phyloP scores from a whole-genome alignment of 1,140 invertebrate genomes.

The Hylaeus anthracinus region DNA sequence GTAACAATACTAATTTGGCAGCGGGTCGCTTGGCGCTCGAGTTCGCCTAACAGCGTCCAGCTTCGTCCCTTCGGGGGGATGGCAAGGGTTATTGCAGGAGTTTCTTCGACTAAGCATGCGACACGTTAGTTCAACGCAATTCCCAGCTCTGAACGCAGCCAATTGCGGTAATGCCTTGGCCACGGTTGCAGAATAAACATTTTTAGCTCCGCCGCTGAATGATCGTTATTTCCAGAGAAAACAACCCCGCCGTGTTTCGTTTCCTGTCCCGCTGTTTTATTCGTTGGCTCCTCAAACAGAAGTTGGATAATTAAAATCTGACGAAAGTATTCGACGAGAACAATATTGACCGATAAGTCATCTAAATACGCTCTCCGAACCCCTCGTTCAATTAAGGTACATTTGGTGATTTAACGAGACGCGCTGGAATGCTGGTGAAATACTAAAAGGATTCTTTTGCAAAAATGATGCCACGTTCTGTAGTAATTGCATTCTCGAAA shows the following conservation, averaged over 20 bases:
- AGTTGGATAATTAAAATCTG: not conserved
- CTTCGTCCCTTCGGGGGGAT: conserved; percentile 29
- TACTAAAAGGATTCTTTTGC: too few species aligned
- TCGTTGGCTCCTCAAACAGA: not conserved
- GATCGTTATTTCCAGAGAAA: conserved; percentile 57
- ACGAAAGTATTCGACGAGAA: not conserved
- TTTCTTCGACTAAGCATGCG: conserved; percentile 46
- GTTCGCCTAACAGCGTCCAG: conserved; percentile 24
- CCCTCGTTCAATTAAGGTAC: conserved; percentile 11
- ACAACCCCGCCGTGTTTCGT: conserved; percentile 32
- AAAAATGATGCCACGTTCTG: too few species aligned
- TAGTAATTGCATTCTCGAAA: too few species aligned
- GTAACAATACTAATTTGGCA: conserved; percentile 53
- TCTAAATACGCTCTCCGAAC: not conserved
- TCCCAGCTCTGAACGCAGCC: conserved; percentile 53
- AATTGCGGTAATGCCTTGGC: conserved; percentile 60
- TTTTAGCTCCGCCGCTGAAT: conserved; percentile 34
- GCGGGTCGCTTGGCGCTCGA: conserved; percentile 9
- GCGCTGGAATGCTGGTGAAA: not conserved
- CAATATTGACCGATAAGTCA: not conserved
- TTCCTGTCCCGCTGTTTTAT: conserved; percentile 1
- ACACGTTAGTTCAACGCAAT: conserved; percentile 37
- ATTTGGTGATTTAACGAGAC: conserved; percentile 9
- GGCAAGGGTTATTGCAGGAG: conserved; percentile 48
- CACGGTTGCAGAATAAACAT: conserved; percentile 23